Conservation (phyloP, 2,113 vertebrate species). For the Salminus brasiliensis region DNA sequence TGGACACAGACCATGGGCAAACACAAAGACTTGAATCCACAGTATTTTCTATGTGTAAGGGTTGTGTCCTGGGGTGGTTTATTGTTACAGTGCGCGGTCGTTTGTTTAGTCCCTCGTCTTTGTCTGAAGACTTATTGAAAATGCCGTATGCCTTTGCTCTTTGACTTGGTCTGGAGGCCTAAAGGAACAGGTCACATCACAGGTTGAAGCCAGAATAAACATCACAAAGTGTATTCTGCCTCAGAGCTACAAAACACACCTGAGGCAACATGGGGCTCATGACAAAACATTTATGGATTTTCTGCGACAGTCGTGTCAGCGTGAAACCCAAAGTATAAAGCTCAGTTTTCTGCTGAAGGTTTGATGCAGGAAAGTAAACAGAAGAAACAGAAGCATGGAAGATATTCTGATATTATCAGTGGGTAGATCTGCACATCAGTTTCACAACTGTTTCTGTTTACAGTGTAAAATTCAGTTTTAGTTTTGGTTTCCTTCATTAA, state of each 20-base stretch:
- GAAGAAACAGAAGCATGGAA: neutral
- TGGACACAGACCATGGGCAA: too few relatives aligned
- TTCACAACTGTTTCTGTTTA: too few relatives aligned
- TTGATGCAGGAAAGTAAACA: neutral
- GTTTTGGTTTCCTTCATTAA: too few relatives aligned
- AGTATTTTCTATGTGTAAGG: too few relatives aligned
- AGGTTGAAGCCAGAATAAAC: neutral
- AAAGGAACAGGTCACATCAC: neutral
- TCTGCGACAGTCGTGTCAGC: neutral
- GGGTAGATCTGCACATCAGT: too few relatives aligned
- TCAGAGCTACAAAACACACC: slow-evolving; percentile 5
- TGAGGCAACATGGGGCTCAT: neutral
- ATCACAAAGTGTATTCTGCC: neutral
- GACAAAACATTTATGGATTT: neutral
- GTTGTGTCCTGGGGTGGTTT: neutral
- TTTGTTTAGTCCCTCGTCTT: neutral
- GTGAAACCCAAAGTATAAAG: neutral
- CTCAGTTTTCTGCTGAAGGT: neutral
- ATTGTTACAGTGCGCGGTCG: neutral
- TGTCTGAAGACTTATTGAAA: neutral
- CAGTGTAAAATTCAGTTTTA: too few relatives aligned
- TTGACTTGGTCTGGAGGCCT: neutral
- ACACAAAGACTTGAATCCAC: too few relatives aligned
- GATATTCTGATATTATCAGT: too few relatives aligned
- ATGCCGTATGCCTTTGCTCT: neutral